Evolutionary conservation across 1,140 invertebrate species (phyloP).

Genomic region (Drosophila cardini): DNA sequence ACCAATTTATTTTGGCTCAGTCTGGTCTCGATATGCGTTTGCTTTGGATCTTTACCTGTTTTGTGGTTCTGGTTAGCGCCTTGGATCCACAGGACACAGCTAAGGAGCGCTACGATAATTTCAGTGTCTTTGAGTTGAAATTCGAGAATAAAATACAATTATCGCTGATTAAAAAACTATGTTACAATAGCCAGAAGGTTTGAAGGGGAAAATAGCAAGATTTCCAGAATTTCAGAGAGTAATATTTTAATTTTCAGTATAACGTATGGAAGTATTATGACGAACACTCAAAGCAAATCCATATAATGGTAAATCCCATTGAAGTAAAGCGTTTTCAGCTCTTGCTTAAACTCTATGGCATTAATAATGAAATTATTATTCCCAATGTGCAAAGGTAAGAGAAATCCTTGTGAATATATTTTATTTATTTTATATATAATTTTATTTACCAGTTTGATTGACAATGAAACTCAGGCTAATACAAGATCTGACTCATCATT

Average conservation of each 20-base stretch:
- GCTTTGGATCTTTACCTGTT: conserved; percentile 46
- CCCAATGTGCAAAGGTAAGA: conserved; percentile 72
- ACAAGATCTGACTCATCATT: conserved; percentile 28
- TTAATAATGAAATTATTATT: conserved; percentile 59
- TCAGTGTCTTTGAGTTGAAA: conserved; percentile 54
- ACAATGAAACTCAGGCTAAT: conserved; percentile 30
- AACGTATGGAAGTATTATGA: conserved; percentile 76
- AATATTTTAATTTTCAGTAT: conserved; percentile 41
- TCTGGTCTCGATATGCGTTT: conserved; percentile 51
- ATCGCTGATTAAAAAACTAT: not conserved
- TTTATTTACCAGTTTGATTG: conserved; percentile 31
- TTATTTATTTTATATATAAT: no score
- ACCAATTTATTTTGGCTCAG: conserved; percentile 10
- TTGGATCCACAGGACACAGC: conserved; percentile 24
- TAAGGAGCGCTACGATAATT: conserved; percentile 63
- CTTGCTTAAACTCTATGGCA: conserved; percentile 39
- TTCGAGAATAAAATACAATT: conserved; percentile 55
- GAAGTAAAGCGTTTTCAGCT: conserved; percentile 46
- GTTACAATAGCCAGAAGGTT: conserved; percentile 44
- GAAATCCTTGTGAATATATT: no score
- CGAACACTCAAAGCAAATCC: conserved; percentile 41
- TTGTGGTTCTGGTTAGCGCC: conserved; percentile 53
- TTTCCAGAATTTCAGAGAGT: not conserved
- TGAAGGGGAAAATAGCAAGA: not conserved
- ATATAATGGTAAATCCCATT: conserved; percentile 70